A percentile compares a stretch with the other conserved stretches of the same genome.
Conservation (phyloP, 2,888 invertebrate genomes). For the Ophion obscuratus region DNA sequence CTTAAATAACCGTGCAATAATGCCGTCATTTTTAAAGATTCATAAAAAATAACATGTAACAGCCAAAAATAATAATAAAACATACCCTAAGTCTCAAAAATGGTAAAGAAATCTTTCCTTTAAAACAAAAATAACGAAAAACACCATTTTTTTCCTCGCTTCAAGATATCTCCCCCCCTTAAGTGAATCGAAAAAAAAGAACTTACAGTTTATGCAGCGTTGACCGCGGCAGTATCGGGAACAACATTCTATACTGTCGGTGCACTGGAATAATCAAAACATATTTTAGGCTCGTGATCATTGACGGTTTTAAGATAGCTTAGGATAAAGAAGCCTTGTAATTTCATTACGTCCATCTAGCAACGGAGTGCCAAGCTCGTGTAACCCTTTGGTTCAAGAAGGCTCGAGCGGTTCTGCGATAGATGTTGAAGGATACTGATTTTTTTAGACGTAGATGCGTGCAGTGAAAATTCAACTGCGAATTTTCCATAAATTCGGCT, state of each 20-base stretch:
- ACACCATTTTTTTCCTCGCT: no score
- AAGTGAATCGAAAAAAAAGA: not conserved
- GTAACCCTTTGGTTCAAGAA: not conserved
- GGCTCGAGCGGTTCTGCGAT: not conserved
- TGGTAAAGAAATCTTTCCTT: no score
- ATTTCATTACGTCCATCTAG: not conserved
- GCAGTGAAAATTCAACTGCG: no score
- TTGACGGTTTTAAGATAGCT: not conserved
- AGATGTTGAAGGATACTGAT: not conserved
- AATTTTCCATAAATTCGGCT: no score
- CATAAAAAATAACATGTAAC: no score
- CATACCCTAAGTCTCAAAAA: no score
- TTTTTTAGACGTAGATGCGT: not conserved
- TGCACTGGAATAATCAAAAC: conserved; percentile 32
- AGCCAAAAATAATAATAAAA: no score
- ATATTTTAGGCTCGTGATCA: not conserved
- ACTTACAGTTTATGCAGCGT: conserved; percentile 52
- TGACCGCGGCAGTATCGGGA: conserved; percentile 52
- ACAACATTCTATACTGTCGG: conserved; percentile 35
- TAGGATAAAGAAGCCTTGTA: not conserved
- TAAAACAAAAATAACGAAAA: no score
- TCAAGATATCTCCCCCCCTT: no score
- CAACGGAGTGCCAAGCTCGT: not conserved
- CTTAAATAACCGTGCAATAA: no score
- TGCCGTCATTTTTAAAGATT: no score